Evolutionary conservation across 2,113 vertebrate species (phyloP), one percentile per base, ranked within the genome.

Genomic region (Shinisaurus crocodilurus): DNA sequence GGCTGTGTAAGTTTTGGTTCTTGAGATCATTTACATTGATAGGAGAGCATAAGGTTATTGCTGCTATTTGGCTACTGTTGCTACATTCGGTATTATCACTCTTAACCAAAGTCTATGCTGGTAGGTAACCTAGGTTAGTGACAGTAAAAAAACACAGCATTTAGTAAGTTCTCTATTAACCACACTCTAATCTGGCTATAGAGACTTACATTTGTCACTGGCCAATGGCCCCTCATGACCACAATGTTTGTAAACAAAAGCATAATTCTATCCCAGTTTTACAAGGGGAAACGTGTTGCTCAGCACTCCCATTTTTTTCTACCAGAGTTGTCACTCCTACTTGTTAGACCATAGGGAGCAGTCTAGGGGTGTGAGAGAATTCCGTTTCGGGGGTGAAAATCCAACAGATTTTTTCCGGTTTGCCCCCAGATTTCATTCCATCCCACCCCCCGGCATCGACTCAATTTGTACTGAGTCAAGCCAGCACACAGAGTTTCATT

Each of bases 21-120:
- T 40, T 80, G 67, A 27, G 90, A 60, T 85, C 0, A 0, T 87
- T 89, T 93, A 85, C 34, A 57, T 69, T 48, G 65, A 32, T 15
- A 83, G 85, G 82, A 89, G 90, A 86, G 72, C 45, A 29, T 45
- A 65, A 79, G 43, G 74, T 87, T 93, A 75, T 88, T 76, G n/a
- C 79, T 88, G 70, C 85, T 89, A 23, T 0, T 34, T 3, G 77
- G 32, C 50, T 79, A 40, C 86, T 89, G 0, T 82, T 86, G 48
- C 89, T 90, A n/a, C 0, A 80, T 82, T 48, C 43, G 60, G 4
- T 48, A 81, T 91, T 89, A 87, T 13, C 23, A 1, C 65, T 92
- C 80, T 87, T 87, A 89, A 72, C 23, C 34, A 76, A 95, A 88
- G 60, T 79, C 27, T 87, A 63, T 87, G 43, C 82, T 90, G 89